Evolutionary conservation across 2,113 vertebrate species (phyloP).

Genomic region (Craseonycteris thonglongyai): DNA sequence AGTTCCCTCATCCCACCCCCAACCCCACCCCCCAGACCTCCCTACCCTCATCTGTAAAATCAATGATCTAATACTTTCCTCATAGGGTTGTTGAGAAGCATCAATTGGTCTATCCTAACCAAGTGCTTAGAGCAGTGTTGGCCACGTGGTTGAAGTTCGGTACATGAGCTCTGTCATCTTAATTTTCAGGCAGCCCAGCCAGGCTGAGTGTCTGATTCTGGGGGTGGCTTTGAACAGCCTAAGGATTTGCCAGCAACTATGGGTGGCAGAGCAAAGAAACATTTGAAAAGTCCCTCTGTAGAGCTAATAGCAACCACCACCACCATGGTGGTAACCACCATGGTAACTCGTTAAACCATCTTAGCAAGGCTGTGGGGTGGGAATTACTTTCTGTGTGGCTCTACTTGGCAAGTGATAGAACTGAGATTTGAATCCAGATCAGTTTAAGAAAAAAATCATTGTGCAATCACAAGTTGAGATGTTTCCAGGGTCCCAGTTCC

Average conservation of each 20-base stretch:
- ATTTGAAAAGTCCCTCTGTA: background rate
- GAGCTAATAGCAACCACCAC: background rate
- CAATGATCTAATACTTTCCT: too few relatives aligned
- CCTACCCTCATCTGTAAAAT: background rate
- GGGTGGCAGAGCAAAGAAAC: background rate
- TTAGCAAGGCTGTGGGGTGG: background rate
- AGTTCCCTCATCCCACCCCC: background rate
- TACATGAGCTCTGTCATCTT: fast-evolving
- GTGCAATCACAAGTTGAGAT: background rate
- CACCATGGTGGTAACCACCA: too few relatives aligned
- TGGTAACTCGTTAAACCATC: background rate
- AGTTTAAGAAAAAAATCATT: background rate
- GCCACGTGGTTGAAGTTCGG: background rate
- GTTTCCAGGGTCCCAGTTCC: background rate
- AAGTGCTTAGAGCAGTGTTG: background rate
- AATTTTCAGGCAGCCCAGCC: background rate
- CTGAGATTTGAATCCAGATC: background rate
- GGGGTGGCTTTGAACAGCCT: background rate
- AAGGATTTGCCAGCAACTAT: background rate
- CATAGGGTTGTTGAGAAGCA: background rate
- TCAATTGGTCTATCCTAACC: too few relatives aligned
- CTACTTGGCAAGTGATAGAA: background rate
- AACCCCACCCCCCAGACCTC: background rate
- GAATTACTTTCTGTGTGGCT: background rate
- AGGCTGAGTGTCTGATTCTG: background rate